Evolutionary conservation across 2,888 invertebrate species (phyloP), one percentile per base, ranked within the genome.

Genomic region (Galerucella calmariensis): DNA sequence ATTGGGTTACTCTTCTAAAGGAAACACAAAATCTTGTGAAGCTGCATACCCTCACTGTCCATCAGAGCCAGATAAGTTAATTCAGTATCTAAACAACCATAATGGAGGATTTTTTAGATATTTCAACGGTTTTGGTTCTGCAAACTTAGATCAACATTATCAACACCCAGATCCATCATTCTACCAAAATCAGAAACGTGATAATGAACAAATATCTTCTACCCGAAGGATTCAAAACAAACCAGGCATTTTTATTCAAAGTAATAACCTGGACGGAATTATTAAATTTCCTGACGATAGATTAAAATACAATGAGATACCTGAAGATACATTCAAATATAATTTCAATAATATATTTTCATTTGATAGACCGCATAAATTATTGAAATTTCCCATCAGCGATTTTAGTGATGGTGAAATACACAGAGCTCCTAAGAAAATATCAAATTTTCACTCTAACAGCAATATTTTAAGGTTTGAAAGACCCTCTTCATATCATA

Each of bases 51-150:
- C 93, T 0, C 89, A 89, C 69, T 95, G 95, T 82, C 95, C 95
- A 0, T 90, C 90, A 66, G 92, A 94, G 84, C 90, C 94, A 46
- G 92, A 93, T 79, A 90, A 92, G 79, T 89, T 95, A 11, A 90
- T 95, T 53, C 89, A 93, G 84, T 95, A 95, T 85, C 88, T 95
- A 68, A 95, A 95, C 88, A 95, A 95, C 86, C 92, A 95, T 84
- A 94, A 95, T 73, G 95, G 95, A 58, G 95, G 95, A 1, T 94
- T 95, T 87, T 95, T 95, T 84, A 90, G 94, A 76, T 94, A 94
- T 84, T 95, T 95, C 83, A 92, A 90, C 77, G 90, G 90, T 51
- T 82, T 89, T 2, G 65, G 78, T 59, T 90, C 89, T 69, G 85
- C 86, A 73, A 88, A 80, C 70, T 76, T 79, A 58, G 76, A 82